Evolutionary conservation across 2,888 invertebrate genomes (phyloP), one percentile per base, ranked within the genome.

Genomic region (Pilophorus perplexus): DNA sequence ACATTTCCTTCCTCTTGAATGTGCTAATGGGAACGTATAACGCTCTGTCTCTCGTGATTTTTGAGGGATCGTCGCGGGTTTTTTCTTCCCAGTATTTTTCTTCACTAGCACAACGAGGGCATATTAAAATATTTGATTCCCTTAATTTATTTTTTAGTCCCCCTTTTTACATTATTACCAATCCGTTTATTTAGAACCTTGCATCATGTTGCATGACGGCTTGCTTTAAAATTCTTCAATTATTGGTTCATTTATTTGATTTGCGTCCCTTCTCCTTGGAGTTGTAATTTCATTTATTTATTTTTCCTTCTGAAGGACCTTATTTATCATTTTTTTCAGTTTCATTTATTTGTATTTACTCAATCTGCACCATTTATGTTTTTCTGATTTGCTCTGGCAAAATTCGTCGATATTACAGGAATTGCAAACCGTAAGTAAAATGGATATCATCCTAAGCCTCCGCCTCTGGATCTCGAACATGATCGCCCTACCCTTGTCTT

Each of bases 401-500:
- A 64, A 64, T 37, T 46, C 46, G 12, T 62, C 62, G 42, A 33
- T 46, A 48, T 62, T 62, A 48, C 62, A 62, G 62, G 62, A 62
- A 62, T 62, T 44, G 46, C 62, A 46, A 46, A 62, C 44, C 62
- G 62, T 62, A 62, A 62, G 62, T 62, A 62, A 62, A 44, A 44
- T 25, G 44, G 37, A 46, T 62, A 46, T 27, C 2, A 16, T 10
- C 59, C 42, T 40, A 59, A 57, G 62, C 33, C 48, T 44, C 62
- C 44, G 23, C 48, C 48, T 62, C 28, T 28, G 52, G 52, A 52
- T 52, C 28, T 52, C 2, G 18, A 52, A 22, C 10, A 12, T 28
- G 33, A 33, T 33, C 12, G 42, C 42, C 42, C 42, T 33, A 8
- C 33, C 33, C 33, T 33, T 33, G n/a, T n/a, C n/a, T n/a, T 20